phyloP scores from a whole-genome alignment of 2,888 invertebrate species.

The Epistrophe grossulariae region DNA sequence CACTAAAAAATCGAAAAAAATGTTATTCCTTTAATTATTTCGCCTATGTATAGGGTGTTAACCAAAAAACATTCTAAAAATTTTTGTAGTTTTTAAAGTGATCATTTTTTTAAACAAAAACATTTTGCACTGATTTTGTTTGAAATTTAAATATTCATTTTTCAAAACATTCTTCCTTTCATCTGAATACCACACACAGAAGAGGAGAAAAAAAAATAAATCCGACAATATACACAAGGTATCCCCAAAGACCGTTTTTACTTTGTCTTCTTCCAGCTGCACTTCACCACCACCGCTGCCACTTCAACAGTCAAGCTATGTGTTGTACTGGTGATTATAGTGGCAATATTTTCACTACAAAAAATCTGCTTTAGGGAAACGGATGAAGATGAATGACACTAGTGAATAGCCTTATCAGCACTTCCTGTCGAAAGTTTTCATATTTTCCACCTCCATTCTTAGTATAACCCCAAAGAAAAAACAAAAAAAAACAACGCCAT shows the following conservation, averaged over 20 bases:
- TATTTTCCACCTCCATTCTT: slow-evolving; percentile 79
- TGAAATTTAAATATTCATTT: slow-evolving; percentile 14
- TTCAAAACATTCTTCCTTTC: not conserved
- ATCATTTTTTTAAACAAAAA: too few relatives aligned
- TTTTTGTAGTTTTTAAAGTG: not conserved
- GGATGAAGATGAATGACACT: slow-evolving; percentile 74
- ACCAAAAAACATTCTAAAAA: too few relatives aligned
- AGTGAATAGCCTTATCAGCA: slow-evolving; percentile 83
- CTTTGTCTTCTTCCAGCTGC: slow-evolving; percentile 57
- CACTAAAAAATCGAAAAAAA: too few relatives aligned
- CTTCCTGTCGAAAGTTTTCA: slow-evolving; percentile 84
- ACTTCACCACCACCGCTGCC: not conserved
- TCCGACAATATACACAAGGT: slow-evolving; percentile 2
- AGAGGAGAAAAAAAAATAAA: not conserved
- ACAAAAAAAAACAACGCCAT: slow-evolving; percentile 1
- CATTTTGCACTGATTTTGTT: not conserved
- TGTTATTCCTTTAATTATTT: too few relatives aligned
- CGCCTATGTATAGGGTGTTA: too few relatives aligned
- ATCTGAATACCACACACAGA: not conserved
- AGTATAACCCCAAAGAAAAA: slow-evolving; percentile 4
- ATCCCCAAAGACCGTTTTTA: slow-evolving; percentile 49
- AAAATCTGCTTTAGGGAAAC: slow-evolving; percentile 33
- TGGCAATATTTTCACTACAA: slow-evolving; percentile 56
- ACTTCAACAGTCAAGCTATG: slow-evolving; percentile 21
- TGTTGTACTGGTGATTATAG: slow-evolving; percentile 69